Evolutionary conservation across 2,888 invertebrate genomes (phyloP).

Genomic region (Drosophila multiciliata): DNA sequence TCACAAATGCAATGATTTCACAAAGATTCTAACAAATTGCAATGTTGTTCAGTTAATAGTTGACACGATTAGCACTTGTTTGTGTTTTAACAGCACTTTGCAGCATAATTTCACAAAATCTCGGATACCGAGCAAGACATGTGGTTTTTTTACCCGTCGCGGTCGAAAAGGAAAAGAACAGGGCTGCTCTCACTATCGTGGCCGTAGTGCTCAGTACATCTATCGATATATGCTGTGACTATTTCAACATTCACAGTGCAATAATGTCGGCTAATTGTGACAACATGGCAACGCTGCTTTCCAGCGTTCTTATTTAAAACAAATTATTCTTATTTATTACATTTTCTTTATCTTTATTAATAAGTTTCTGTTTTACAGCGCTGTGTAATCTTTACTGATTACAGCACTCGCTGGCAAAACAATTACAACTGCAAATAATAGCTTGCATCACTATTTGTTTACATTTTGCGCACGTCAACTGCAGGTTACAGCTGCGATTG

Average conservation of each 20-base stretch:
- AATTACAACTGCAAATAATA: background rate
- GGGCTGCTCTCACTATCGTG: slow-evolving; percentile 32
- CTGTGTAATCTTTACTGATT: background rate
- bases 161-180: slow-evolving; percentile 87
- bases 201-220: slow-evolving; percentile 4
- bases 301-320: slow-evolving; percentile 11
- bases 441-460: slow-evolving; percentile 42
- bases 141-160: slow-evolving; percentile 89
- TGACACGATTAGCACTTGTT: slow-evolving; percentile 72
- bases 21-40: slow-evolving; percentile 64
- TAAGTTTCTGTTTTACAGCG: background rate
- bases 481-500: slow-evolving; percentile 18
- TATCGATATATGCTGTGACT: slow-evolving; percentile 24
- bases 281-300: slow-evolving; percentile 31
- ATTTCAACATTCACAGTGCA: slow-evolving; percentile 27
- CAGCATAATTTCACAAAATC: slow-evolving; percentile 80
- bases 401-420: background rate
- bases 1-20: slow-evolving; percentile 49
- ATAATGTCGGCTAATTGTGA: background rate
- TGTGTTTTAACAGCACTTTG: slow-evolving; percentile 80
- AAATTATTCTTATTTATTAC: background rate
- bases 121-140: slow-evolving; percentile 86
- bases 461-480: slow-evolving; percentile 55
- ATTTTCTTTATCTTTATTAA: background rate
- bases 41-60: slow-evolving; percentile 72